phyloP scores from a whole-genome alignment of 1,140 invertebrate species.

The Grapholita molesta region DNA sequence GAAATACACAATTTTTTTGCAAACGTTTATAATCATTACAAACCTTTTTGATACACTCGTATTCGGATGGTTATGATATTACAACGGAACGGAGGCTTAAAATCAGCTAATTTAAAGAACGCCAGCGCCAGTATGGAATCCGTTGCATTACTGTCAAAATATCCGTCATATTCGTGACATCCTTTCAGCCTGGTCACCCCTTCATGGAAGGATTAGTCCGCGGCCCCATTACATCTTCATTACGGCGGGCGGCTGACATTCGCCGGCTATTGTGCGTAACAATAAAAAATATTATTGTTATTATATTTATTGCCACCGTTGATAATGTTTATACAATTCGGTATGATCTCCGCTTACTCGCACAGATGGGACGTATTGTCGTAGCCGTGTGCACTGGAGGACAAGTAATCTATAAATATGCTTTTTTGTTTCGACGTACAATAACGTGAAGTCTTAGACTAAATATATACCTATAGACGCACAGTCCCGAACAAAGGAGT shows the following conservation, averaged over 20 bases:
- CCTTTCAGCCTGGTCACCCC: conserved; percentile 68
- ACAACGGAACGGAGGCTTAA: background rate
- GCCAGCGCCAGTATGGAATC: conserved; percentile 36
- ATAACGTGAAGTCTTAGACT: no score
- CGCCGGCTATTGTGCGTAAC: conserved; percentile 50
- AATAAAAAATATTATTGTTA: conserved; percentile 69
- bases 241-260: conserved; percentile 70
- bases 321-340: conserved; percentile 62
- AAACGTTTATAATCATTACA: no score
- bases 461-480: no score
- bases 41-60: background rate
- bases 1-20: no score
- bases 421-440: background rate
- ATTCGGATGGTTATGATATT: background rate
- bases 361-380: conserved; percentile 44
- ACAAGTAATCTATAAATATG: conserved; percentile 23
- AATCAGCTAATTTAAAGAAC: conserved; percentile 47
- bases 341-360: conserved; percentile 50
- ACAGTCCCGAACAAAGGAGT: no score
- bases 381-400: conserved; percentile 21
- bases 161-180: conserved; percentile 76
- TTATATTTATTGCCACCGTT: conserved; percentile 57
- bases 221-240: conserved; percentile 76
- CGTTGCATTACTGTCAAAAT: conserved; percentile 77
- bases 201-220: conserved; percentile 66